A percentile compares a stretch with the other conserved stretches of the same genome.
phyloP scores from a whole-genome alignment of 2,113 vertebrate genomes.

The Donacobius atricapilla region DNA sequence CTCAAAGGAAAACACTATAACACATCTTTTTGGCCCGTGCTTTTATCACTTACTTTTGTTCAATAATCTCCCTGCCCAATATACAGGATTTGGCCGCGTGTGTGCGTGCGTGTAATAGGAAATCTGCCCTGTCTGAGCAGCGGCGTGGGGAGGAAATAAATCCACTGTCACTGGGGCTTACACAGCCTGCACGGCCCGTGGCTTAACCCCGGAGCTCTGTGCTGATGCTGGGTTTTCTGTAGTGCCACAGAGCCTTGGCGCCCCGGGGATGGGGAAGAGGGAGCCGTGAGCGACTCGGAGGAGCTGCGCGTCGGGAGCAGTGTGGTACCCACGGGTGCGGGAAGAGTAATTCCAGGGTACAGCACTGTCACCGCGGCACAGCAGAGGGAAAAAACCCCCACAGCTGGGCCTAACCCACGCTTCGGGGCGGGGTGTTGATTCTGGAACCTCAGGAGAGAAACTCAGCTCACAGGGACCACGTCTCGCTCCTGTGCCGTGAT shows the following conservation, averaged over 20 bases:
- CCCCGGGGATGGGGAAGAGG: background rate
- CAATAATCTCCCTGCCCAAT: conserved; percentile 63
- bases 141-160: conserved; percentile 30
- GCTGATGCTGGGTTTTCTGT: background rate
- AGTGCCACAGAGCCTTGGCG: background rate
- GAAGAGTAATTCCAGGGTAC: no score
- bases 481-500: no score
- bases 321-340: no score
- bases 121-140: conserved; percentile 39
- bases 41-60: conserved; percentile 69
- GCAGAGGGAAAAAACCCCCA: no score
- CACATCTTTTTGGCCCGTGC: conserved; percentile 54
- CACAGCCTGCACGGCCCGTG: background rate
- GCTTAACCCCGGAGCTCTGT: conserved; percentile 32
- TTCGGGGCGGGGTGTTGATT: no score
- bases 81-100: background rate
- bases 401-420: no score
- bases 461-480: no score
- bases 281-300: background rate
- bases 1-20: conserved; percentile 69
- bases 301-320: no score
- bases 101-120: conserved; percentile 45
- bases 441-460: no score
- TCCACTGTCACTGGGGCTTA: conserved; percentile 27
- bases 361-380: no score